Base-by-base conservation (phyloP, 2,113 vertebrate species). In the Blennius ocellaris region DNA sequence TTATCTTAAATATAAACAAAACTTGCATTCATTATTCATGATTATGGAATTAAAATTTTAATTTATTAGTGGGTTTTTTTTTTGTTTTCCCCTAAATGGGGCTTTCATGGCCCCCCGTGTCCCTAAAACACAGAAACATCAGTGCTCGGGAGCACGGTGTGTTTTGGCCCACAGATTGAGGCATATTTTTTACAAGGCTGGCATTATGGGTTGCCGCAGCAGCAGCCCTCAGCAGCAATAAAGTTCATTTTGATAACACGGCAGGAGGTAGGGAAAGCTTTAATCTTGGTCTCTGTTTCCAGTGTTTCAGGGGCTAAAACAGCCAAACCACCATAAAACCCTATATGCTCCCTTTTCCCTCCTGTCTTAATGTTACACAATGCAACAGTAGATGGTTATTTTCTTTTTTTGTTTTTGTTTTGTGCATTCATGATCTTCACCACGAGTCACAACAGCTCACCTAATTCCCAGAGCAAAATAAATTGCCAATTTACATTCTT, bases 211-310 rank as follows among this genome's bases (percentile, higher is more conserved):
- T 82, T 51, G 41, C 77, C 74, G 40, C 73, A 56, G 86, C 82
- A 65, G 74, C 41, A 43, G 41, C 41, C 77, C 83, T 79, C 83
- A 82, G 78, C 82, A 7, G 78, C 80, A 78, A 89, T 87, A 85
- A 90, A 86, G 79, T 86, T 90, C 59, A 83, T 88, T 90, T 81
- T 89, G 86, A 90, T 88, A 87, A 81, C 82, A 52, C 87, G 73
- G 86, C 87, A 78, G 81, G 81, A 69, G 78, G 48, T 57, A 61
- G 49, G 47, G 48, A 66, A 30, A 60, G 85, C 87, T 88, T 86
- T 89, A 81, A 86, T 90, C 83, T 85, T 57, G 67, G 64, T 80
- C 76, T 64, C 63, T 51, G 73, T 63, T 86, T 30, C 44, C 54
- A 47, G 65, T 67, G 63, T 83, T 71, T 52, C 54, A 78, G 43